Evolutionary conservation across 2,113 vertebrate genomes (phyloP), one percentile per base, ranked within the genome.

Genomic region (Anoplopoma fimbria): DNA sequence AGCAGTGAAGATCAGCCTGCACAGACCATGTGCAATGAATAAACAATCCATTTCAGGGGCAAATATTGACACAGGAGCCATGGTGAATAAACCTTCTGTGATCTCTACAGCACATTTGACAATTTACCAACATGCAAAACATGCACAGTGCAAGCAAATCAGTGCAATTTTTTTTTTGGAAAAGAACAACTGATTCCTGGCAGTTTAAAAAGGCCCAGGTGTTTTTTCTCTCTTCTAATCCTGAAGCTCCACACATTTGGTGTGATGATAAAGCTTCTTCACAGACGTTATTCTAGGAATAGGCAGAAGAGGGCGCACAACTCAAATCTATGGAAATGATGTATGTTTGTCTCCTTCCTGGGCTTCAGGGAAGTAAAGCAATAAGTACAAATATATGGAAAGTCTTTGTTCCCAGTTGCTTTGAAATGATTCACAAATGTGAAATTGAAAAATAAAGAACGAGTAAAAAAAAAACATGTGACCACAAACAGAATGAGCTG

Each of bases 301-400:
- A 49, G 33, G 9, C 91, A 87, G 82, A 80, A 86, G 91, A 81
- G 79, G 88, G 89, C 19, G 27, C 64, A 70, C 63, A 38, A 29
- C 13, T 57, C 83, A 67, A 76, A 71, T 38, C 17, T 89, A 82
- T 86, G 31, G 63, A 73, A 34, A n/a, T 10, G 15, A 9, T 8
- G 33, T 45, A n/a, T n/a, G n/a, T n/a, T n/a, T 25, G 31, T 27
- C 17, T 53, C 14, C 23, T 3, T 55, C 2, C 13, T 53, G 17
- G 57, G 13, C 13, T 58, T 33, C 15, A 61, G 31, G 67, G 14
- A 65, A 55, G n/a, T 72, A 14, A 65, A 64, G 15, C 17, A 47
- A 53, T 1, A 14, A 21, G 3, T n/a, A 9, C 19, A 4, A 23
- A 17, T 36, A 4, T 23, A 74, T 23, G 31, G 6, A 15, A 4